Percentiles rank a stretch among this genome's conserved stretches.
These are phyloP conservation scores for Pica pica DNA, from an alignment of 2,113 vertebrate species.

Conservation along the genomic window DNA sequence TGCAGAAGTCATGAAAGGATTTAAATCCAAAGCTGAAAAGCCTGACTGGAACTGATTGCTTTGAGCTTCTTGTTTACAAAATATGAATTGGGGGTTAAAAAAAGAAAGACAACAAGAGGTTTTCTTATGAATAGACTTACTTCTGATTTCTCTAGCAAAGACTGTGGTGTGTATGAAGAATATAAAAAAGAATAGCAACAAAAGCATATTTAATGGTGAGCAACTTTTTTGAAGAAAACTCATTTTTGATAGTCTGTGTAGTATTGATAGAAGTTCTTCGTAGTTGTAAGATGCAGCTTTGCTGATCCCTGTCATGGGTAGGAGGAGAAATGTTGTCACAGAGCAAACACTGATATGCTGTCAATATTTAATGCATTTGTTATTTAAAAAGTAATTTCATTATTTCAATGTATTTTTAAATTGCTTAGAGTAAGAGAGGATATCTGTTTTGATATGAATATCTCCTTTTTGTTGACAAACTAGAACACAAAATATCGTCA, in stretches of 20 bases:
- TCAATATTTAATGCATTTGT: conserved; percentile 25
- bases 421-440: background rate
- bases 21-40: conserved; percentile 55
- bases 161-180: background rate
- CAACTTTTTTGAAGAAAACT: background rate
- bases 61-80: conserved; percentile 52
- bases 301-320: background rate
- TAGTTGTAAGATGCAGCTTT: background rate
- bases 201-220: background rate
- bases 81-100: conserved; percentile 1
- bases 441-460: conserved; percentile 28
- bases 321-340: background rate
- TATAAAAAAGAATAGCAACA: background rate
- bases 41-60: conserved; percentile 63
- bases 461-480: conserved; percentile 38
- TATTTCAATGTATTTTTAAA: conserved; percentile 39
- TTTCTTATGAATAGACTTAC: background rate
- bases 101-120: background rate
- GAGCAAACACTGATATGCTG: background rate
- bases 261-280: background rate
- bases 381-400: conserved; percentile 37
- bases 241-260: background rate
- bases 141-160: conserved; percentile 4
- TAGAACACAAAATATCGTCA: background rate
- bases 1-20: conserved; percentile 49